Conservation (phyloP, 2,113 vertebrate genomes). For the Mungos mungo region DNA sequence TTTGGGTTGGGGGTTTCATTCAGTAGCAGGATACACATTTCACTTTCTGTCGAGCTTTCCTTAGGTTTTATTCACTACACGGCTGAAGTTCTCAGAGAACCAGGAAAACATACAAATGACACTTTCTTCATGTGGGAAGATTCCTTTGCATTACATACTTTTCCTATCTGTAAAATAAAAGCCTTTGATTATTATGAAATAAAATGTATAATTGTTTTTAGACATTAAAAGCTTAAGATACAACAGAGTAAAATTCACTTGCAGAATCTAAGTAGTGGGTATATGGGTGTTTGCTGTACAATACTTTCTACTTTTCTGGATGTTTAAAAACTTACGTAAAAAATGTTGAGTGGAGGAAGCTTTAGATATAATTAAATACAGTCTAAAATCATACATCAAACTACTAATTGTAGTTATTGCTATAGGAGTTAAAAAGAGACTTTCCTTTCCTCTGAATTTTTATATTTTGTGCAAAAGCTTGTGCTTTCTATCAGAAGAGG, state of each 20-base stretch:
- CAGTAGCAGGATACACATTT: not conserved
- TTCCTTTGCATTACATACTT: not conserved
- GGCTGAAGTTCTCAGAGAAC: not conserved
- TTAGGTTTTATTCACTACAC: not conserved
- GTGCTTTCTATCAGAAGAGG: not conserved
- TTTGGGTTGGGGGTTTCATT: not conserved
- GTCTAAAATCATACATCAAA: not conserved
- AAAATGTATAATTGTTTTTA: not conserved
- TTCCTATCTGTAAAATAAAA: slow-evolving; percentile 5
- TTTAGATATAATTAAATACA: not conserved
- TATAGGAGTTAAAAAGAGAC: not conserved
- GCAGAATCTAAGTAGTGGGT: not conserved
- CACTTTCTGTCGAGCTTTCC: not conserved
- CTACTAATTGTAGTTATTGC: not conserved
- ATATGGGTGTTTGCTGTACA: not conserved
- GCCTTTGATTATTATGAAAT: not conserved
- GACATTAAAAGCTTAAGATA: not conserved
- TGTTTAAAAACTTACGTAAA: not conserved
- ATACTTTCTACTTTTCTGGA: not conserved
- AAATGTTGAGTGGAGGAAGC: not conserved
- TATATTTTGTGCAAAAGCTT: not conserved
- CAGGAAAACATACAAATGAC: not conserved
- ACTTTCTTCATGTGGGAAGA: not conserved
- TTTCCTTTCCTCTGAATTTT: not conserved
- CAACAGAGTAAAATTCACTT: not conserved